Evolutionary conservation across 2,797 vertebrate genomes (phyloP).

Genomic region (Zenarchopterus dispar): DNA sequence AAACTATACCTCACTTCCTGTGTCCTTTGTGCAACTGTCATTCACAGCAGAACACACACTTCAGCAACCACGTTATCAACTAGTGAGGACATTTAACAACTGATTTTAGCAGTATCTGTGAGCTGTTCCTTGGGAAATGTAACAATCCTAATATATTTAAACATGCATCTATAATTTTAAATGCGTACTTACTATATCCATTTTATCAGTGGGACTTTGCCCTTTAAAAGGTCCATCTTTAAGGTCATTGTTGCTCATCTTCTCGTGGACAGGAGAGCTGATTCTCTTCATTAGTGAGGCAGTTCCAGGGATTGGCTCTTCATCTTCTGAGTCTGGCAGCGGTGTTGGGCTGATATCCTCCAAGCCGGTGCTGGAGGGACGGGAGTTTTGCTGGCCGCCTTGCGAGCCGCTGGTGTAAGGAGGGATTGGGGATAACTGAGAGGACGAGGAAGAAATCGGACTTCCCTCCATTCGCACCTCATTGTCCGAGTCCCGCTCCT

Average conservation of each 20-base stretch:
- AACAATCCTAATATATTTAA: neutral
- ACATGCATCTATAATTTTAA: neutral
- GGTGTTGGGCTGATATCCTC: constrained; percentile 98
- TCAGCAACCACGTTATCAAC: neutral
- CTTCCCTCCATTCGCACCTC: constrained; percentile 97
- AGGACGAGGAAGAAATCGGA: constrained; percentile 97
- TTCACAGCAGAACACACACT: constrained; percentile 48
- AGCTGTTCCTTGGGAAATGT: neutral
- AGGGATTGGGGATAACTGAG: constrained; percentile 93
- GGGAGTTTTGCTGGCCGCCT: constrained; percentile 83
- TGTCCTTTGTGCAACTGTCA: constrained; percentile 51
- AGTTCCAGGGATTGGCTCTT: constrained; percentile 83
- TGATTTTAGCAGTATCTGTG: neutral
- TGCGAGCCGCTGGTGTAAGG: constrained; percentile 85
- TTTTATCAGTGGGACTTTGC: constrained; percentile 87
- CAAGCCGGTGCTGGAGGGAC: constrained; percentile 93
- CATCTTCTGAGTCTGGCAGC: constrained; percentile 93
- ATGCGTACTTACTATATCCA: constrained; percentile 88
- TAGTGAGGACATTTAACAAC: neutral
- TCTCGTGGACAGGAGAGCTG: constrained; percentile 78
- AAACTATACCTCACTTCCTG: constrained; percentile 62
- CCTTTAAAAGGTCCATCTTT: constrained; percentile 83
- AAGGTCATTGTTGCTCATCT: constrained; percentile 76
- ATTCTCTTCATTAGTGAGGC: constrained; percentile 79
- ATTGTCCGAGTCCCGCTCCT: constrained; percentile 91